These are phyloP conservation scores for Onychostruthus taczanowskii DNA, from an alignment of 2,113 vertebrate species.

Conservation along the genomic window DNA sequence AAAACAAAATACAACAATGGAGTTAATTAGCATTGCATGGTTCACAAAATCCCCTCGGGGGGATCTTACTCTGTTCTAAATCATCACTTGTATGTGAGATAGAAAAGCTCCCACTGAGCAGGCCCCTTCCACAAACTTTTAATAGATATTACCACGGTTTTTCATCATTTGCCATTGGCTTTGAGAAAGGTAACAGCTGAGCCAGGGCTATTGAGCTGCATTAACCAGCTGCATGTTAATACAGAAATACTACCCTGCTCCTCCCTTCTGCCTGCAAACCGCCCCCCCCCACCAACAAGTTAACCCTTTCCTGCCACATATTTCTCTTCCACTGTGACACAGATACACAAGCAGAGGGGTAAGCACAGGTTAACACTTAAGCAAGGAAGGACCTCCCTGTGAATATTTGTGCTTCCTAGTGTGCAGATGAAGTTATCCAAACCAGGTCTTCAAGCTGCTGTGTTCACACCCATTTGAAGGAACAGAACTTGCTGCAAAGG, in stretches of 20 bases:
- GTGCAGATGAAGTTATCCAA: not conserved
- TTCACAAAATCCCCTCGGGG: slow-evolving; percentile 69
- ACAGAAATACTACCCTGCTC: slow-evolving; percentile 4
- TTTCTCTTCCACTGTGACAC: not conserved
- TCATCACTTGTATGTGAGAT: slow-evolving; percentile 58
- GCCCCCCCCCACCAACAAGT: not conserved
- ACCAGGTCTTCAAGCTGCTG: not conserved
- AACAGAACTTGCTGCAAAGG: not conserved
- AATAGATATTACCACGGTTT: slow-evolving; percentile 58
- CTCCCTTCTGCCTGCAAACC: not conserved
- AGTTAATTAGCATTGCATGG: slow-evolving; percentile 75
- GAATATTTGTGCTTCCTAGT: not conserved
- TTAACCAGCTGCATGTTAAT: slow-evolving; percentile 71
- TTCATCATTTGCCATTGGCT: slow-evolving; percentile 61
- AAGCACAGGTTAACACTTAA: not conserved
- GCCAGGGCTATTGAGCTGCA: slow-evolving; percentile 42
- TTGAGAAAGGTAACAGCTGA: slow-evolving; percentile 67
- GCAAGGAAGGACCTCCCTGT: not conserved
- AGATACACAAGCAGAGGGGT: not conserved
- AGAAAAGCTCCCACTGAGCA: slow-evolving; percentile 61
- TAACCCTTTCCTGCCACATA: slow-evolving; percentile 45
- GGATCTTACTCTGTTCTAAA: slow-evolving; percentile 69
- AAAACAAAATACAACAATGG: slow-evolving; percentile 76
- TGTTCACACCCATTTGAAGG: not conserved
- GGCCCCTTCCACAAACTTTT: slow-evolving; percentile 60